These are phyloP conservation scores for Hylaea fasciaria DNA, from an alignment of 2,888 invertebrate genomes.

Conservation along the genomic window DNA sequence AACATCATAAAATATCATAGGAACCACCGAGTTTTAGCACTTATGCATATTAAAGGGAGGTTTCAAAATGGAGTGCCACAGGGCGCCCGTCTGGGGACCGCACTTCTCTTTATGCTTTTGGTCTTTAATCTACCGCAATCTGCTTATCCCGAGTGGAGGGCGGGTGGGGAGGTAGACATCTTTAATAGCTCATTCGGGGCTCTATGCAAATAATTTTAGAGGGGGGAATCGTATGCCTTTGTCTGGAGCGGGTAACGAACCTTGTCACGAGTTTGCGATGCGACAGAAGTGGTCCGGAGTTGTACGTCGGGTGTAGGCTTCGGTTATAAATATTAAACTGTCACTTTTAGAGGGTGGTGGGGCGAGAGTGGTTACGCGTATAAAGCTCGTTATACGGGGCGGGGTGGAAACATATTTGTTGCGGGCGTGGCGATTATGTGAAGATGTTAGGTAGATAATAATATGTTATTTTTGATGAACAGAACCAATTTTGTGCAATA, in stretches of 20 bases:
- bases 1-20: conserved; percentile 75
- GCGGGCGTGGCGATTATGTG: conserved; percentile 50
- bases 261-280: conserved; percentile 78
- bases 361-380: conserved; percentile 70
- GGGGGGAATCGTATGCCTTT: conserved; percentile 82
- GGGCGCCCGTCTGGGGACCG: conserved; percentile 58
- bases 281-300: conserved; percentile 72
- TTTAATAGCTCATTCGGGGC: conserved; percentile 85
- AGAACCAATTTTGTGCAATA: too few relatives aligned
- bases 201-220: conserved; percentile 83
- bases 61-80: conserved; percentile 68
- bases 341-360: conserved; percentile 53
- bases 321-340: conserved; percentile 81
- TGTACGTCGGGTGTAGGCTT: conserved; percentile 73
- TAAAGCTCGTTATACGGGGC: conserved; percentile 66
- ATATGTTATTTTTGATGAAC: too few relatives aligned
- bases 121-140: conserved; percentile 85
- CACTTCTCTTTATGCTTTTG: conserved; percentile 76
- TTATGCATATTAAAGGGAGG: conserved; percentile 71
- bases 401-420: conserved; percentile 53
- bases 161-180: conserved; percentile 71
- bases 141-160: conserved; percentile 77
- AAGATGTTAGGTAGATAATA: conserved; percentile 7
- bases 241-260: conserved; percentile 82
- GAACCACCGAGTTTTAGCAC: conserved; percentile 70